These are phyloP conservation scores for Aplochiton taeniatus DNA, from an alignment of 2,797 vertebrate genomes.

Conservation along the genomic window DNA sequence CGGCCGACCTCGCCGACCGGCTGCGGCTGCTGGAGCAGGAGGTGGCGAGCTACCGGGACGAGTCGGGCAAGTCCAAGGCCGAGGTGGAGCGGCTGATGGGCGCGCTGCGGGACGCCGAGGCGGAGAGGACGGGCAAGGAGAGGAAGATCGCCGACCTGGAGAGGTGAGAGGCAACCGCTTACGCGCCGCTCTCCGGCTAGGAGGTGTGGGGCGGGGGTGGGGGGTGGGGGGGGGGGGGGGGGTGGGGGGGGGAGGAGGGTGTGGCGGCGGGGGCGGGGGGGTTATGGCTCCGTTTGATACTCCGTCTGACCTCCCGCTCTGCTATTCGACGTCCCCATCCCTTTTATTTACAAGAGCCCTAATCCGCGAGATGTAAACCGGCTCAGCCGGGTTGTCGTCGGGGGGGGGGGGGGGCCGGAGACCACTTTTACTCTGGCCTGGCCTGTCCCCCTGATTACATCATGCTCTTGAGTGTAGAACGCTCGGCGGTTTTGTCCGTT, in stretches of 20 bases:
- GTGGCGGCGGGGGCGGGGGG: conserved; percentile 7
- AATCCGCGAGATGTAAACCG: conserved; percentile 66
- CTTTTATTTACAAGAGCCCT: conserved; percentile 67
- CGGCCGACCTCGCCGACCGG: conserved; percentile 87
- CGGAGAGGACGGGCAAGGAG: conserved; percentile 90
- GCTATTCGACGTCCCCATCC: conserved; percentile 49
- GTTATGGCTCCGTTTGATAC: no score
- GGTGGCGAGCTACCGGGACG: conserved; percentile 88
- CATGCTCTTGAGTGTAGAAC: conserved; percentile 24
- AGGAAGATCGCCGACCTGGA: conserved; percentile 92
- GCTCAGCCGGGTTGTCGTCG: conserved; percentile 57
- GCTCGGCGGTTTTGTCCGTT: background rate
- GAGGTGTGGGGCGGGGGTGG: no score
- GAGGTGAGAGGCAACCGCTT: conserved; percentile 77
- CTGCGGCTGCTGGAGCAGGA: conserved; percentile 92
- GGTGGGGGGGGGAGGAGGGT: conserved; percentile 20
- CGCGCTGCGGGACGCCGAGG: conserved; percentile 89
- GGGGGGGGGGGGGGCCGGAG: conserved; percentile 56
- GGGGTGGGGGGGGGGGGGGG: no score
- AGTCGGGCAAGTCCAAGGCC: conserved; percentile 87
- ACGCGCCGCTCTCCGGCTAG: conserved; percentile 14
- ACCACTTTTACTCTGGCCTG: conserved; percentile 54
- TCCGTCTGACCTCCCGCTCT: conserved; percentile 3
- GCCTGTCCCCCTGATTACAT: conserved; percentile 49
- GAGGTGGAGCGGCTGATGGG: conserved; percentile 91